These are phyloP conservation scores for Calephelis virginiensis DNA, from an alignment of 1,140 invertebrate genomes.

Conservation along the genomic window DNA sequence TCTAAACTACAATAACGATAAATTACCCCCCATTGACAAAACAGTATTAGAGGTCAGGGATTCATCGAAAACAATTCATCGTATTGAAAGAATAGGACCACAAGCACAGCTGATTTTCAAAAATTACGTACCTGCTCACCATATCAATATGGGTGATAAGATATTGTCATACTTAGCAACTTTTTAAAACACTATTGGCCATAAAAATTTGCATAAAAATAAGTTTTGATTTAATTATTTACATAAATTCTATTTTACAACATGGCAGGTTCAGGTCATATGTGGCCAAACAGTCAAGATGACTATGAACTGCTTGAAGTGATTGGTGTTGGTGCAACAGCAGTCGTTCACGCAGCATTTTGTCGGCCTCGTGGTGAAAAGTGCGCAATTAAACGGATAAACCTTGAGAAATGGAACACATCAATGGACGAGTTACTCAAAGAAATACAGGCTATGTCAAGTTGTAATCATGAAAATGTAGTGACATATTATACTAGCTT, in stretches of 20 bases:
- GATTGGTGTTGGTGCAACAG: constrained; percentile 96
- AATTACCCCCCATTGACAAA: constrained; percentile 38
- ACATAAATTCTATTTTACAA: constrained; percentile 18
- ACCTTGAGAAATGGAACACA: constrained; percentile 99
- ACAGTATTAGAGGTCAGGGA: constrained; percentile 51
- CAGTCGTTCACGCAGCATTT: constrained; percentile 95
- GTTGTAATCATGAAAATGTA: constrained; percentile 99
- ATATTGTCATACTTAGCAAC: constrained; percentile 33
- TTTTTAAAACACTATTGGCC: constrained; percentile 39
- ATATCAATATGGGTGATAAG: constrained; percentile 61
- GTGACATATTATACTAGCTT: constrained; percentile 99
- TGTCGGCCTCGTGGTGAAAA: constrained; percentile 97
- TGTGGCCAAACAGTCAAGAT: constrained; percentile 96
- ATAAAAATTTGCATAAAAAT: constrained; percentile 37
- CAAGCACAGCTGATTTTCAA: constrained; percentile 38
- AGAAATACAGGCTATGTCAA: constrained; percentile 98
- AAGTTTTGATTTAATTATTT: neutral
- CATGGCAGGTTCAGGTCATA: constrained; percentile 66
- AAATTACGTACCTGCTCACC: constrained; percentile 55
- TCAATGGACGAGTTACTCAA: constrained; percentile 98
- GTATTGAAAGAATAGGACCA: constrained; percentile 38
- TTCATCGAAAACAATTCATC: constrained; percentile 39
- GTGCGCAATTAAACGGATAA: constrained; percentile 99
- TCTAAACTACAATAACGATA: constrained; percentile 51
- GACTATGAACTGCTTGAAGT: constrained; percentile 97